Conservation (phyloP, 2,888 invertebrate genomes). For the Erebia ligea region DNA sequence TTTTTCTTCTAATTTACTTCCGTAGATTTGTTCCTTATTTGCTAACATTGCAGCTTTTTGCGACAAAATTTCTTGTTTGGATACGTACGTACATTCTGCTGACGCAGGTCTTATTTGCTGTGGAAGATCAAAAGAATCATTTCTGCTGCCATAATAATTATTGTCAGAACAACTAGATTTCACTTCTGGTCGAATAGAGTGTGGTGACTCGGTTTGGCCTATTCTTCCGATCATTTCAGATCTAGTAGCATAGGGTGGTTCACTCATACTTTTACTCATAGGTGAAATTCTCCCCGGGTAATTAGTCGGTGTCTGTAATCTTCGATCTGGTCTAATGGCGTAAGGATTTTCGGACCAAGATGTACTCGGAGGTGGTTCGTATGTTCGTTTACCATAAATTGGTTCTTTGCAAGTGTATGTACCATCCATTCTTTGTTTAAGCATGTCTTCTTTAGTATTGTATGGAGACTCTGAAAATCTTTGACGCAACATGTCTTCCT, state of each 20-base stretch:
- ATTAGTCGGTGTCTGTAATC: conserved; percentile 70
- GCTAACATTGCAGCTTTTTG: conserved; percentile 78
- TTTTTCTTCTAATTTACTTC: conserved; percentile 72
- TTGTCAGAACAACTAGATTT: conserved; percentile 76
- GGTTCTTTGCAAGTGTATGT: conserved; percentile 64
- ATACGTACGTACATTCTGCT: conserved; percentile 78
- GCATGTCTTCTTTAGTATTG: conserved; percentile 76
- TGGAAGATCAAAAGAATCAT: conserved; percentile 62
- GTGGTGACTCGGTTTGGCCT: conserved; percentile 69
- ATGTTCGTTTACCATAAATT: conserved; percentile 71
- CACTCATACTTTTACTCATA: conserved; percentile 77
- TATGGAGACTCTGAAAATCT: conserved; percentile 80
- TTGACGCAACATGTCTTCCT: conserved; percentile 79
- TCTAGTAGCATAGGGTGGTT: conserved; percentile 74
- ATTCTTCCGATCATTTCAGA: conserved; percentile 74
- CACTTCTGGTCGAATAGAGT: conserved; percentile 67
- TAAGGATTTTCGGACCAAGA: conserved; percentile 74
- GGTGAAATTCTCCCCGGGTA: conserved; percentile 70
- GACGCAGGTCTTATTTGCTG: conserved; percentile 69
- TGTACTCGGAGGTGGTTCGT: conserved; percentile 72
- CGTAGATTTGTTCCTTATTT: conserved; percentile 71
- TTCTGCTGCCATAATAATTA: conserved; percentile 61
- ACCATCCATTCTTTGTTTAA: conserved; percentile 72
- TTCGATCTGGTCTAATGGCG: conserved; percentile 70
- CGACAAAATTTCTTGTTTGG: conserved; percentile 77